Evolutionary conservation across 2,888 invertebrate genomes (phyloP).

Genomic region (Eupithecia subfuscata): DNA sequence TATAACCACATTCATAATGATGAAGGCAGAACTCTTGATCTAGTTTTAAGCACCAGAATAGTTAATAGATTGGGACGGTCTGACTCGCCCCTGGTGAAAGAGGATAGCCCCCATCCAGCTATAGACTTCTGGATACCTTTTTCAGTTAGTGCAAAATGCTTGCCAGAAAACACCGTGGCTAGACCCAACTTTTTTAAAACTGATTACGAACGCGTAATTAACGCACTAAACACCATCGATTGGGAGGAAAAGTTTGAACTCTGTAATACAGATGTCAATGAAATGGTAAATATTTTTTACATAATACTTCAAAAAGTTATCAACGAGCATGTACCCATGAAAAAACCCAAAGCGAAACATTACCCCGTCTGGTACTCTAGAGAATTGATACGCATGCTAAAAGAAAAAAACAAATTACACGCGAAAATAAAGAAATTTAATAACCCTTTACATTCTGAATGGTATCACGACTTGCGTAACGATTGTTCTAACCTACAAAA

Average conservation of each 20-base stretch:
- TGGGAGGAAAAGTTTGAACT: not conserved
- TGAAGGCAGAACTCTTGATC: not conserved
- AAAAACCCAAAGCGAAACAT: not conserved
- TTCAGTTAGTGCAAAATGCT: not conserved
- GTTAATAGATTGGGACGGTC: not conserved
- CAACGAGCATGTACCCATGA: not conserved
- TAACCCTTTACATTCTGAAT: not conserved
- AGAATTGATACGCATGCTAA: not conserved
- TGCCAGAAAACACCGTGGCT: not conserved
- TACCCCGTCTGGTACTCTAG: not conserved
- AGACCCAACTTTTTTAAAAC: not conserved
- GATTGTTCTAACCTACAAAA: not conserved
- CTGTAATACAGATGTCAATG: not conserved
- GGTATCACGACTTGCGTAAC: not conserved
- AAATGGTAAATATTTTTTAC: not conserved
- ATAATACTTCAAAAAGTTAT: not conserved
- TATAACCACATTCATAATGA: not conserved
- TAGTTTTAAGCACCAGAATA: not conserved
- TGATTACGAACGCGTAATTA: not conserved
- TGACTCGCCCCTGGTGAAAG: not conserved
- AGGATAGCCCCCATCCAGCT: not conserved
- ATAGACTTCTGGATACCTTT: not conserved
- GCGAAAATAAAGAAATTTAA: not conserved
- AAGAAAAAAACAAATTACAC: conserved; percentile 1
- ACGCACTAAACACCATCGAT: not conserved